Percentiles rank a stretch among this genome's conserved stretches.
phyloP scores from a whole-genome alignment of 2,797 vertebrate genomes.

The Sardinella longiceps region DNA sequence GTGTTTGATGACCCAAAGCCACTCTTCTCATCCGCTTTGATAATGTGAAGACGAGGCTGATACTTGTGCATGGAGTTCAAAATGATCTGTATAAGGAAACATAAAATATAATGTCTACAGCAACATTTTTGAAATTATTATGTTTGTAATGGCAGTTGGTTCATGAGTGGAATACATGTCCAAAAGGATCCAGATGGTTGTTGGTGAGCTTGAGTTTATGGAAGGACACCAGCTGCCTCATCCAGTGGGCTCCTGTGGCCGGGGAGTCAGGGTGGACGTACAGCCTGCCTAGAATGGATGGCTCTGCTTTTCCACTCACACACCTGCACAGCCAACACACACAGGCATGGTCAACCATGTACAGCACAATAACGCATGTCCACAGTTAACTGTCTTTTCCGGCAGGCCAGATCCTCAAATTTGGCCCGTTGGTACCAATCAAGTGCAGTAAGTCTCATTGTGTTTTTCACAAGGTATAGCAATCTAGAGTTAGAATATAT shows the following conservation, averaged over 20 bases:
- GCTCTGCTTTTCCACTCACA: constrained; percentile 87
- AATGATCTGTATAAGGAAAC: constrained; percentile 83
- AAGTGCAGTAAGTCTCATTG: too few species aligned
- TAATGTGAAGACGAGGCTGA: constrained; percentile 96
- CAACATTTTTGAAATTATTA: neutral
- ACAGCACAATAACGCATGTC: too few species aligned
- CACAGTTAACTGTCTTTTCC: neutral
- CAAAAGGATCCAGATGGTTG: constrained; percentile 89
- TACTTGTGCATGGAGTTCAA: constrained; percentile 99
- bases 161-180: constrained; percentile 77
- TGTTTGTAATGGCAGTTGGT: too few species aligned
- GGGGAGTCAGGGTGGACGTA: constrained; percentile 90
- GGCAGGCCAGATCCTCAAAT: too few species aligned
- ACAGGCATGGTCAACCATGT: neutral
- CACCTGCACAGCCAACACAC: constrained; percentile 72
- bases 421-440: too few species aligned
- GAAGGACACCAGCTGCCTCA: constrained; percentile 88
- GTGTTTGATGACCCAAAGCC: constrained; percentile 97
- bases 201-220: constrained; percentile 91
- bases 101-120: neutral
- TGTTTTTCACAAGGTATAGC: too few species aligned
- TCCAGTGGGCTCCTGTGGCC: constrained; percentile 87
- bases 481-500: too few species aligned
- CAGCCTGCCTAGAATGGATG: constrained; percentile 85
- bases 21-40: constrained; percentile 97